Evolutionary conservation across 2,888 invertebrate species (phyloP).

Genomic region (Cataglyphis cursor): DNA sequence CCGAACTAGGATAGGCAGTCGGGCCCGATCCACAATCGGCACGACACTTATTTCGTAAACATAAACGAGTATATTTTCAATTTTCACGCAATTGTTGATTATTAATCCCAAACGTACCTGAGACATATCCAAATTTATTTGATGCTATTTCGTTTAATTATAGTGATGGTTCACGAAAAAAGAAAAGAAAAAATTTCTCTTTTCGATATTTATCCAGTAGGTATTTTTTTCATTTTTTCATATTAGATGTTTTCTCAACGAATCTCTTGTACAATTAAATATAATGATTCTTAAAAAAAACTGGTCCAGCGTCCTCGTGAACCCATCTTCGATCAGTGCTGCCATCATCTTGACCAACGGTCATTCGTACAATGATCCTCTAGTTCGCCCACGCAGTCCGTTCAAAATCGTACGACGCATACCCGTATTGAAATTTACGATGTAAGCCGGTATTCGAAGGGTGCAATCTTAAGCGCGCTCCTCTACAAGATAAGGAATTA

Average conservation of each 20-base stretch:
- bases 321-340: conserved; percentile 69
- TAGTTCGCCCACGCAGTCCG: conserved; percentile 80
- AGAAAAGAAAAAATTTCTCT: not conserved
- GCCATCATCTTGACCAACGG: conserved; percentile 76
- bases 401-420: conserved; percentile 60
- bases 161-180: not conserved
- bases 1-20: conserved; percentile 67
- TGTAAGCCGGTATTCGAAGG: conserved; percentile 40
- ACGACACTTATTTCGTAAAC: conserved; percentile 27
- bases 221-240: not conserved
- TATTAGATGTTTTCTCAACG: not conserved
- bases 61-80: conserved; percentile 37
- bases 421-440: conserved; percentile 67
- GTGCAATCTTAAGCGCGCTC: conserved; percentile 84
- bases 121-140: not conserved
- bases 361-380: conserved; percentile 77
- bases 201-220: not conserved
- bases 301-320: conserved; percentile 35
- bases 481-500: conserved; percentile 86
- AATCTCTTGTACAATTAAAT: not conserved
- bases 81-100: conserved; percentile 41
- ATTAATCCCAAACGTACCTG: not conserved
- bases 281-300: not conserved
- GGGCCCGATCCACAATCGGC: conserved; percentile 67
- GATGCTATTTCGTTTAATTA: not conserved